Conservation (phyloP, 1,140 invertebrate species). For the Uloborus diversus region DNA sequence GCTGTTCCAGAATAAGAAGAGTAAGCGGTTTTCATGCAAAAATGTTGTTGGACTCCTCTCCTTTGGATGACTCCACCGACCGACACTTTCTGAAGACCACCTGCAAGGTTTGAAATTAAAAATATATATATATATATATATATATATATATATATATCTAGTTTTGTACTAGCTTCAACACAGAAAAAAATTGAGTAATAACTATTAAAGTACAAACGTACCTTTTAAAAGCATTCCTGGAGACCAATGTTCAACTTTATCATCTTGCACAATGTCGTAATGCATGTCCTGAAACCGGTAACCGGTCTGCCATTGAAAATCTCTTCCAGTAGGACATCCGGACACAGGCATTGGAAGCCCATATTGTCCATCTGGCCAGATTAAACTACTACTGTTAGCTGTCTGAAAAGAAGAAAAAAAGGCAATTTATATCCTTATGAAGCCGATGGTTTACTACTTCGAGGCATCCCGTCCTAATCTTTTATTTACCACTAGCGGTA, state of each 20-base stretch:
- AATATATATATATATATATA: conserved; percentile 26
- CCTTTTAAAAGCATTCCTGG: conserved; percentile 59
- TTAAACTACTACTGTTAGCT: neutral
- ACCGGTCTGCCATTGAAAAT: conserved; percentile 59
- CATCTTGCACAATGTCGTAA: conserved; percentile 57
- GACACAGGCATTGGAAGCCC: conserved; percentile 61
- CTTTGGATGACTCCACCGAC: conserved; percentile 38
- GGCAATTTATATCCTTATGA: no score
- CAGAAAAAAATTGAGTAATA: no score
- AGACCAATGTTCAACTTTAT: conserved; percentile 60
- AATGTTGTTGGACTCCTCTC: conserved; percentile 59
- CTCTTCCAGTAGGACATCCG: conserved; percentile 59
- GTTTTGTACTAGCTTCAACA: no score
- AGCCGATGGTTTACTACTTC: no score
- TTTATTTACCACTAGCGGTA: no score
- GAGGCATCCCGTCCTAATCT: no score
- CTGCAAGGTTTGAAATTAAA: neutral
- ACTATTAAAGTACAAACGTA: no score
- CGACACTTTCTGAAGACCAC: conserved; percentile 32
- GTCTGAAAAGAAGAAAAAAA: neutral
- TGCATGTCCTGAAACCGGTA: conserved; percentile 56
- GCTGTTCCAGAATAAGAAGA: neutral
- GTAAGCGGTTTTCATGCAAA: conserved; percentile 57
- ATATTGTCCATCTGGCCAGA: conserved; percentile 61
- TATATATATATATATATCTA: no score